Conservation (phyloP, 2,888 invertebrate genomes). For the Operophtera brumata region DNA sequence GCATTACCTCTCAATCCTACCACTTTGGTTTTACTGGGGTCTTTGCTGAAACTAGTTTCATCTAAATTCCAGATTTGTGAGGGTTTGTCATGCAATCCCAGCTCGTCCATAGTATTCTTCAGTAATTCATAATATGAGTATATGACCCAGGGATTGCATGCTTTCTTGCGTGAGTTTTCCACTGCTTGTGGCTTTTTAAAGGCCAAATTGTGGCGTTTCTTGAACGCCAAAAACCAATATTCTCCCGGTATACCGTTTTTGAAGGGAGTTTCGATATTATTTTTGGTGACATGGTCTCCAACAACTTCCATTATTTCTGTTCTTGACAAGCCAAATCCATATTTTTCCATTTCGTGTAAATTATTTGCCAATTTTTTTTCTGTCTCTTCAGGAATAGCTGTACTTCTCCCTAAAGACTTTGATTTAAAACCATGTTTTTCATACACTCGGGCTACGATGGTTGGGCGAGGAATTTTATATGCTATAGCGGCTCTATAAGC, state of each 20-base stretch:
- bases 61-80: too few species aligned
- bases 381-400: neutral
- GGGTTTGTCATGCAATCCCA: too few species aligned
- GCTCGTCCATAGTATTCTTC: neutral
- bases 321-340: conserved; percentile 40
- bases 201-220: conserved; percentile 27
- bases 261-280: conserved; percentile 37
- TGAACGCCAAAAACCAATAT: conserved; percentile 38
- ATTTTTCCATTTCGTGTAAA: conserved; percentile 35
- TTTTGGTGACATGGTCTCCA: conserved; percentile 31
- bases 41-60: too few species aligned
- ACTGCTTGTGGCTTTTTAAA: conserved; percentile 32
- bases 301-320: conserved; percentile 36
- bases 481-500: neutral
- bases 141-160: conserved; percentile 4
- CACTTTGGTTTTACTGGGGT: too few species aligned
- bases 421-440: neutral
- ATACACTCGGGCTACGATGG: neutral
- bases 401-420: neutral
- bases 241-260: conserved; percentile 36
- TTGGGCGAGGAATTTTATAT: conserved; percentile 1
- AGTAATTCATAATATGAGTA: neutral
- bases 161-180: conserved; percentile 34
- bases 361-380: neutral
- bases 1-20: too few species aligned